Base-by-base conservation (phyloP, 2,888 invertebrate genomes). In the Rotaria sp. region DNA sequence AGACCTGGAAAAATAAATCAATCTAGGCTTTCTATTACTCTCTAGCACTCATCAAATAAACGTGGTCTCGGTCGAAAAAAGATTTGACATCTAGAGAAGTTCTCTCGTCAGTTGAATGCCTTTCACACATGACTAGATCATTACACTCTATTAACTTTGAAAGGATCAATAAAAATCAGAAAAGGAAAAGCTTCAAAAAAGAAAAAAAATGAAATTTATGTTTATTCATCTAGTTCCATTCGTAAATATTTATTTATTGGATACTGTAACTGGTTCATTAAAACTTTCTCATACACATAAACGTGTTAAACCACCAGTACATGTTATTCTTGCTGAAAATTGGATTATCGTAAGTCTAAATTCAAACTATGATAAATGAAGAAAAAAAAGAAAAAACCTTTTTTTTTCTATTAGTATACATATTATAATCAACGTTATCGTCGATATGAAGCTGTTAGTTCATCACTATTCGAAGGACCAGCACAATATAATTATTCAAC, bases 381-480 rank as follows among this genome's bases (percentile, higher is more conserved):
- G 2, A 26, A n/a, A n/a, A 35, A 85, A 35, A 67, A 30, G n/a
- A 67, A n/a, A 50, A n/a, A 5, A 13, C n/a, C n/a, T 59, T 84
- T 85, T 52, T 59, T 87, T 88, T 86, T 88, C 11, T 84, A n/a
- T 88, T 89, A 92, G 88, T 98, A 97, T 92, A 93, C 95, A 59
- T 97, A 95, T 91, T 95, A 94, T 92, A 98, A 95, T 91, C 96
- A 97, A 89, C 96, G 96, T 91, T 95, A 94, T 88, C 93, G 98
- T 59, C 94, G 99, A 85, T 94, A 94, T 26, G 99, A 99, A 93
- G 93, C 99, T 87, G 95, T 95, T 0, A 94, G 96, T 0, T 92
- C 98, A 89, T 99, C 99, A 92, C 92, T 99, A 88, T 99, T 96
- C 91, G 97, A 97, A 91, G 98, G 98, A 75, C 94, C 94, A 89